Base-by-base conservation (phyloP, 2,888 invertebrate species). In the Agrochola circellaris region DNA sequence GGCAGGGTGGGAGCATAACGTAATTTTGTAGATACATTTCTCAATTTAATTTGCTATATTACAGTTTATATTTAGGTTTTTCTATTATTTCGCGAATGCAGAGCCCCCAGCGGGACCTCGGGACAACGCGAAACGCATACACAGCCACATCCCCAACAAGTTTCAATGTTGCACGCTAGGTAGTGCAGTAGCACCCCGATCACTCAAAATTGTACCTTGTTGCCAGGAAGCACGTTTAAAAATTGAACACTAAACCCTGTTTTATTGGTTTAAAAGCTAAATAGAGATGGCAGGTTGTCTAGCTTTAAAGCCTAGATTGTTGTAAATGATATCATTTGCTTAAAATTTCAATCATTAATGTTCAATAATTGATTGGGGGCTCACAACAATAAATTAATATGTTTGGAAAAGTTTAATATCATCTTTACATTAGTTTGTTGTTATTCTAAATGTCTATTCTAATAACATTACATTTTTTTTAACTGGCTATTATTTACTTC, bases 111-210 rank as follows among this genome's bases (percentile, higher is more conserved):
- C 42, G 73, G 30, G 4, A 51, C 17, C 0, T 62, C 9, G 30
- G 13, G 15, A 51, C 61, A 62, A 30, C 30, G 42, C n/a, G 42
- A 72, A 42, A n/a, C 30, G 42, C 61, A 73, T 45, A 56, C 51
- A 15, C 30, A 62, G 30, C 62, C 30, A 42, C 73, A n/a, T 11
- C 30, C 42, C 34, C 20, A 42, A 73, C 45, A 64, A 73, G 54
- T 73, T 73, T 54, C 42, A 20, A 42, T 23, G 62, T 62, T 64
- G 62, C 62, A 73, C 75, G 62, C 54, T 56, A 75, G 75, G 62
- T 54, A n/a, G 73, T 72, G 61, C 62, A 54, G 13, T 23, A n/a
- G 17, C 30, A 58, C 8, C 60, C n/a, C 15, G 8, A 51, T 73
- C n/a, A 61, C 23, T 51, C 13, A 51, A 75, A 75, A 61, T 8